Base-by-base conservation (phyloP, 1,140 invertebrate genomes). In the Aculops lycopersici region DNA sequence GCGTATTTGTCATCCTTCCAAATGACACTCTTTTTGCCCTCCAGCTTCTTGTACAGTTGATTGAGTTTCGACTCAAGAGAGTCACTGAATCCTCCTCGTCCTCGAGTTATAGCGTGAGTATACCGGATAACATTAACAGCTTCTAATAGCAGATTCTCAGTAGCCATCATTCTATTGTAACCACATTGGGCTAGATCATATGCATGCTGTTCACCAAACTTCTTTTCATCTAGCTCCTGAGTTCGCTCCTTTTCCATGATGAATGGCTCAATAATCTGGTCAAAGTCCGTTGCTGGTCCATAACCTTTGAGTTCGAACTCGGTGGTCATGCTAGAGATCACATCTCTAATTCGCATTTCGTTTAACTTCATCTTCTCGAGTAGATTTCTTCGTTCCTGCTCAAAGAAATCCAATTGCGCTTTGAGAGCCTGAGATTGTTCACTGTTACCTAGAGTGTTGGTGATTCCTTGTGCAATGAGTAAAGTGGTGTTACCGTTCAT, bases 1-100 rank as follows among this genome's bases (percentile, higher is more conserved):
- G 8, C 24, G 24, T 31, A 31, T n/a, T 31, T 43, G 39, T 46
- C 24, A 37, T 46, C 45, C 13, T 36, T 17, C 45, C 45, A 46
- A 14, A 41, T 38, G 5, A 46, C 45, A 19, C 13, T 39, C 17
- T 46, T 46, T 38, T 46, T 46, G 8, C 45, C 45, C 15, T 45
- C 44, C 3, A 46, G 13, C 36, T 21, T 38, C n/a, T 37, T 24
- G 4, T 21, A 8, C 17, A 46, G 4, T 15, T 24, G 17, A 13
- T 16, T 5, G 24, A 35, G 42, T 21, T 41, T n/a, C n/a, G 17
- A 21, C 18, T 45, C 38, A 18, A 41, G 19, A 20, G 41, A 37
- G 18, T 41, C 37, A 0, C 21, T 44, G 13, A 46, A 35, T 8
- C 16, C 14, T 18, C 19, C 20, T 3, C 16, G 8, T 4, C 21